phyloP scores from a whole-genome alignment of 2,888 invertebrate genomes.

The Dryobota labecula region DNA sequence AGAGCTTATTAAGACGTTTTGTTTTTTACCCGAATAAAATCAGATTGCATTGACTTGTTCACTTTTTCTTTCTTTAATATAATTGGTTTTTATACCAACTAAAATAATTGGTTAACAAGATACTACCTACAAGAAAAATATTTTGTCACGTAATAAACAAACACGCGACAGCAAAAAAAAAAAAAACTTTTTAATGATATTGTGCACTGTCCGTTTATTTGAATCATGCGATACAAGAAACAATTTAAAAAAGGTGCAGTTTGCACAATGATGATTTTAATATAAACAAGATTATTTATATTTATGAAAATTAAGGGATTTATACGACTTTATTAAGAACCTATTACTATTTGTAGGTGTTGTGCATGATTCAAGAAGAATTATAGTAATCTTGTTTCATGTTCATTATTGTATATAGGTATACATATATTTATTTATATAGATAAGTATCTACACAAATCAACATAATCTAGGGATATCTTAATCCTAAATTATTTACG shows the following conservation, averaged over 20 bases:
- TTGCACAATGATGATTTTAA: no score
- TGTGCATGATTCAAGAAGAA: background rate
- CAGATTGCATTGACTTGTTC: constrained; percentile 18
- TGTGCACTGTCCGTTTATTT: background rate
- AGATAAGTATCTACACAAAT: no score
- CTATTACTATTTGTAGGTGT: background rate
- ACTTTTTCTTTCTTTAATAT: constrained; percentile 8
- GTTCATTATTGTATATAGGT: no score
- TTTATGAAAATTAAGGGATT: background rate
- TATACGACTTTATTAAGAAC: background rate
- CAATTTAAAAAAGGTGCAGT: background rate
- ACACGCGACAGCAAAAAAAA: background rate
- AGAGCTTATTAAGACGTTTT: constrained; percentile 60
- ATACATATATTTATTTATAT: no score
- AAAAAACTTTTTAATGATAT: constrained; percentile 5
- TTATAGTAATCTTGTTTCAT: no score
- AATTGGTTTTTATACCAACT: constrained; percentile 7
- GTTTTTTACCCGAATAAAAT: constrained; percentile 53
- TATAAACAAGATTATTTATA: no score
- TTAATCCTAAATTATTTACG: no score
- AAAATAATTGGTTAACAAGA: constrained; percentile 39
- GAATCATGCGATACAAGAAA: background rate
- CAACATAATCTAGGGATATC: no score
- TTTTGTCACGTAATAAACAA: constrained; percentile 4
- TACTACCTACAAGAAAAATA: background rate